phyloP scores from a whole-genome alignment of 2,888 invertebrate species.

The Crepidodera aurea region DNA sequence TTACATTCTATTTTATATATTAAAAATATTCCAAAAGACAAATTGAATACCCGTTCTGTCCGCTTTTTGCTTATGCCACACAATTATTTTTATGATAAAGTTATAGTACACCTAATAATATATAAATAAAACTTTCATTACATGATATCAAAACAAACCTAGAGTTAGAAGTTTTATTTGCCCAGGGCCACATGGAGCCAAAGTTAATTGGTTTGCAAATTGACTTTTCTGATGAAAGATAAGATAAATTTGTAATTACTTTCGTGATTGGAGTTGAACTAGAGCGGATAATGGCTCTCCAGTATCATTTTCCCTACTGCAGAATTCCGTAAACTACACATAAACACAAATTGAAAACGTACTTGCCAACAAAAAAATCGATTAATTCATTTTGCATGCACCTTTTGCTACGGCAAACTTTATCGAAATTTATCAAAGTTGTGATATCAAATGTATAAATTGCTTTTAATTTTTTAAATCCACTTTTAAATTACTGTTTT shows the following conservation, averaged over 20 bases:
- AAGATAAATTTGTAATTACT: constrained; percentile 59
- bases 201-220: constrained; percentile 50
- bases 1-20: too few species aligned
- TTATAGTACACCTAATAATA: too few species aligned
- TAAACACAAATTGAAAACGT: constrained; percentile 17
- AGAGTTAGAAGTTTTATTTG: constrained; percentile 18
- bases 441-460: too few species aligned
- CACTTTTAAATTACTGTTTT: too few species aligned
- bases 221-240: constrained; percentile 53
- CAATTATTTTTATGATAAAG: too few species aligned
- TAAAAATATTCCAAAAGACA: too few species aligned
- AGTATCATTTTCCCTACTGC: constrained; percentile 32
- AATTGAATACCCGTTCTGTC: too few species aligned
- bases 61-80: too few species aligned
- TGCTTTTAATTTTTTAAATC: too few species aligned
- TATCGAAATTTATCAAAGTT: too few species aligned
- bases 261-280: constrained; percentile 55
- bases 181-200: constrained; percentile 35
- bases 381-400: constrained; percentile 1
- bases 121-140: too few species aligned
- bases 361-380: constrained; percentile 3
- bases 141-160: not conserved
- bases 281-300: constrained; percentile 54
- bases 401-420: not conserved
- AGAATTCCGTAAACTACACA: constrained; percentile 20